Base-by-base conservation (phyloP, 2,113 vertebrate genomes). In the Tursiops truncatus region DNA sequence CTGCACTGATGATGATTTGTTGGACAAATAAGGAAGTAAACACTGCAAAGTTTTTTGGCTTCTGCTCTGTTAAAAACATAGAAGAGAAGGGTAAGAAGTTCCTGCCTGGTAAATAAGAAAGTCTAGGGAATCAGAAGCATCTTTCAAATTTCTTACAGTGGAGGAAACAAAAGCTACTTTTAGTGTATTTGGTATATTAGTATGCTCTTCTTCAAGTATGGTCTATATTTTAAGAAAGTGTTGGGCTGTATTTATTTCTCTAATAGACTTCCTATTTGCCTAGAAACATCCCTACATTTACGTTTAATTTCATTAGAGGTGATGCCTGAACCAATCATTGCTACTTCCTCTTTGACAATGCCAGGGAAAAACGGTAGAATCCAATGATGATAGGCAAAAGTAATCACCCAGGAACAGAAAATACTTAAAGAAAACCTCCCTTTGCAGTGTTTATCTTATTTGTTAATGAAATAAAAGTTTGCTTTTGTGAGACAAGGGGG, bases 11-110 rank as follows among this genome's bases (percentile, higher is more conserved):
- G 92, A 97, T 94, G 81, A 96, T 97, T 96, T 96, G 95, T 97
- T 98, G 97, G 90, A 97, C 97, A 98, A 97, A 98, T 97, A 97
- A 98, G 97, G 97, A 97, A 97, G 81, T 97, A 97, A 98, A 97
- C 83, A 97, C 92, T 95, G 90, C 62, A 76, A 86, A 86, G 26
- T n/a, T 89, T 96, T 98, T 98, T 97, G 96, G 94, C 95, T 97
- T 97, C 56, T 96, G 65, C 53, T 97, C 74, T 31, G 79, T 68
- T 96, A 50, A 96, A 98, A 97, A 94, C 87, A 91, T 89, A 84
- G 67, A 88, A 87, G 90, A 94, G 73, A 96, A 97, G 91, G 68
- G 86, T 96, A 98, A 84, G 65, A 94, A 95, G 87, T 94, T 96
- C 74, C 83, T 95, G 65, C 88, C 33, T 88, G 89, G 87, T 91